Evolutionary conservation across 64 coral and sea anemone species (phyloP), one percentile per base, ranked within the genome.

Genomic region (Montipora sp.): DNA sequence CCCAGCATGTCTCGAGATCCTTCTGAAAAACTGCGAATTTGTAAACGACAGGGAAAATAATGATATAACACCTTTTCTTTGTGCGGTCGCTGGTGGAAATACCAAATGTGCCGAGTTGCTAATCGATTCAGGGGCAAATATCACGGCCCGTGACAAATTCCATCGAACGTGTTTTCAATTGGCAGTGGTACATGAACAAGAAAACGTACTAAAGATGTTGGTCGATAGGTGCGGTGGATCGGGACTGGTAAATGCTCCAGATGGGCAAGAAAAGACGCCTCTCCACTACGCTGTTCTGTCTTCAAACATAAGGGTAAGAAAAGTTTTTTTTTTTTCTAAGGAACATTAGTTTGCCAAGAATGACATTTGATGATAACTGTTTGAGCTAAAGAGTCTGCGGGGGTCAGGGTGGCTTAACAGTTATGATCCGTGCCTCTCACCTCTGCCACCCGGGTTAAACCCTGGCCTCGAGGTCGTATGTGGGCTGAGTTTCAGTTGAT

Each of bases 261-360:
- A 96, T 94, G 58, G 90, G 1, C 88, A 87, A 5, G 95, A 97
- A 53, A 75, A 92, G 27, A 90, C 93, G 1, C 87, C 95, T 59
- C 77, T 97, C 5, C 95, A 97, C 18, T 97, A 92, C 51, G 92
- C 95, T 24, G 92, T 88, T 20, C 71, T 94, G 23, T 83, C 86
- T 44, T 46, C 78, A 16, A 75, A 92, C 14, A 59, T 59, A 0
- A 73, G 90, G 92, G 92, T 97, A 91, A 53, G 3, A 50, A 7
- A 46, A 16, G 11, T 0, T 12, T 16, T 15, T 15, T 11, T 63
- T 36, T 36, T 36, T 36, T 36, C 36, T 36, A 36, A 36, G 36
- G 36, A 0, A 36, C 36, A 36, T 36, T 55, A 55, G 51, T 55
- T 10, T 55, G 36, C 36, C 1, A 36, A 36, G 2, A 36, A 36